These are phyloP conservation scores for Andrena bucephala DNA, from an alignment of 2,888 invertebrate species.

Conservation along the genomic window DNA sequence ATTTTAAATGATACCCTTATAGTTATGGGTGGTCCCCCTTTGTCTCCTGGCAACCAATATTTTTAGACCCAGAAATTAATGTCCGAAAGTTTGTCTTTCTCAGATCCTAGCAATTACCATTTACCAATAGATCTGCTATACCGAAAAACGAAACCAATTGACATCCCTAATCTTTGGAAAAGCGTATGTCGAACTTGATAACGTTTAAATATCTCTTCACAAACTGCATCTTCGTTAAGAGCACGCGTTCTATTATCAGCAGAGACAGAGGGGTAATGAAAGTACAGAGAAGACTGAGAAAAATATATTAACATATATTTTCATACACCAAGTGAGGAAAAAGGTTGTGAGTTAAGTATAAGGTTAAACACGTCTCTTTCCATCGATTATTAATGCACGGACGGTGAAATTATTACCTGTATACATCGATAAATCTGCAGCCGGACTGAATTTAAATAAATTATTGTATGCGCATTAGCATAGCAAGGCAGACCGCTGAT, in stretches of 20 bases:
- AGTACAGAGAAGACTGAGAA: background rate
- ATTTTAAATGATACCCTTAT: too few relatives aligned
- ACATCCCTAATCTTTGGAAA: too few relatives aligned
- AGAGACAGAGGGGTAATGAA: background rate
- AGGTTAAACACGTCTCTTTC: conserved; percentile 9
- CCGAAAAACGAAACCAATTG: too few relatives aligned
- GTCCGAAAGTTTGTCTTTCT: too few relatives aligned
- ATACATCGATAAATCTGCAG: conserved; percentile 64
- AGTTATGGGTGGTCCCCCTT: too few relatives aligned
- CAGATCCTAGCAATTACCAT: too few relatives aligned
- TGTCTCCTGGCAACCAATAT: too few relatives aligned
- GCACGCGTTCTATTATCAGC: background rate
- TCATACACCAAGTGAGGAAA: background rate
- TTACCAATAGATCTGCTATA: too few relatives aligned
- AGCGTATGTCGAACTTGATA: too few relatives aligned
- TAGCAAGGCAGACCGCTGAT: conserved; percentile 75
- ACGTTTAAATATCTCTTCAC: too few relatives aligned
- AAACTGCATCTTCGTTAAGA: too few relatives aligned
- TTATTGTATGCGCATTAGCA: conserved; percentile 75
- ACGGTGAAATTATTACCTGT: conserved; percentile 67
- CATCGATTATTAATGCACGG: conserved; percentile 53
- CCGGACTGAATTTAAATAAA: conserved; percentile 77
- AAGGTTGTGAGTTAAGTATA: conserved; percentile 14
- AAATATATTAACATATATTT: conserved; percentile 17
- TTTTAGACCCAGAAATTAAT: too few relatives aligned